Percentiles rank a stretch among this genome's conserved stretches.
These are phyloP conservation scores for Drosophila funebris DNA, from an alignment of 1,140 invertebrate genomes.

Conservation along the genomic window DNA sequence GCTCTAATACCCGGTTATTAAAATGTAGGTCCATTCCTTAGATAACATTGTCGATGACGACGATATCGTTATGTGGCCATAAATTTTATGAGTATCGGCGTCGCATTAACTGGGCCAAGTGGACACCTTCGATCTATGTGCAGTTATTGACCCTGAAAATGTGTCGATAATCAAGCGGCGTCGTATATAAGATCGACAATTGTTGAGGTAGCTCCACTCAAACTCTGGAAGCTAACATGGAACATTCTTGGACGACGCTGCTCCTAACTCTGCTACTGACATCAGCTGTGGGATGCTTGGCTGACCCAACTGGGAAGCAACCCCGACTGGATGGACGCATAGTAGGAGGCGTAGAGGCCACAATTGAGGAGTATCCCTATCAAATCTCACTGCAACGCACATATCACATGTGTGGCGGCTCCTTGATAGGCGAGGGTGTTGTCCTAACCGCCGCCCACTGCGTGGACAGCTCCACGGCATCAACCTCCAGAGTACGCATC, in stretches of 20 bases:
- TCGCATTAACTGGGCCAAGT: slow-evolving; percentile 67
- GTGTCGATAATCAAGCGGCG: slow-evolving; percentile 4
- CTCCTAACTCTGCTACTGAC: slow-evolving; percentile 11
- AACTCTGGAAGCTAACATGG: slow-evolving; percentile 30
- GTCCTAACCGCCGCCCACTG: slow-evolving; percentile 85
- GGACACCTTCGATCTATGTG: slow-evolving; percentile 38
- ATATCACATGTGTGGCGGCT: slow-evolving; percentile 87
- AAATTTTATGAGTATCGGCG: slow-evolving; percentile 40
- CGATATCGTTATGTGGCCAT: slow-evolving; percentile 1
- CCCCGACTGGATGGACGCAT: slow-evolving; percentile 79
- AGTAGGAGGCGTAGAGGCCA: slow-evolving; percentile 80
- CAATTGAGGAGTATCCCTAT: slow-evolving; percentile 82
- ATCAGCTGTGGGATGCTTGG: neutral
- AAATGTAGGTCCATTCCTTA: neutral
- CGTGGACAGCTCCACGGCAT: slow-evolving; percentile 74
- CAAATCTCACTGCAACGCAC: slow-evolving; percentile 83
- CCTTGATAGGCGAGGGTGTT: slow-evolving; percentile 86
- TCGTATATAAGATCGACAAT: slow-evolving; percentile 1
- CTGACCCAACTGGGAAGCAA: neutral
- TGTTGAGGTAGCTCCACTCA: neutral
- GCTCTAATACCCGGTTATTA: neutral
- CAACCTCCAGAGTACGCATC: slow-evolving; percentile 55
- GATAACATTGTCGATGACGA: slow-evolving; percentile 30
- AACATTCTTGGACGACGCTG: neutral
- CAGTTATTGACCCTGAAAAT: slow-evolving; percentile 26